Conservation (phyloP, 2,888 invertebrate species). For the Heteropelma amictum region DNA sequence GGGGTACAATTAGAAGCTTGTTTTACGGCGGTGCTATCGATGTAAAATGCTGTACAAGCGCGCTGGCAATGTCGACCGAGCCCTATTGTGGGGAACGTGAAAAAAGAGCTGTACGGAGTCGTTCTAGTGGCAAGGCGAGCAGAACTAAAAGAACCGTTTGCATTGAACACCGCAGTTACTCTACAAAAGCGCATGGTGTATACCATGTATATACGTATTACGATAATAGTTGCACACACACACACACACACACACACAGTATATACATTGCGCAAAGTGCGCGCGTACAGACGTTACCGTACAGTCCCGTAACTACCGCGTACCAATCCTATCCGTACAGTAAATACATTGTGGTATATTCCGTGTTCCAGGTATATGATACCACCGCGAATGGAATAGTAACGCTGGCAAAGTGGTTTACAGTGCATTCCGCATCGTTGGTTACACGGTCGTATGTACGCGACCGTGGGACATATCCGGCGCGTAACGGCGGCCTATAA, state of each 20-base stretch:
- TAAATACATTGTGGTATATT: neutral
- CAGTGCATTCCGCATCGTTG: constrained; percentile 54
- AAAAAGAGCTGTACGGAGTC: neutral
- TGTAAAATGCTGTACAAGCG: neutral
- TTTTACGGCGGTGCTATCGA: neutral
- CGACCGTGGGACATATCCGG: constrained; percentile 58
- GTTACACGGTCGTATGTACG: constrained; percentile 45
- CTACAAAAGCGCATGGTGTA: neutral
- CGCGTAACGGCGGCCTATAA: constrained; percentile 46
- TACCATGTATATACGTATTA: neutral
- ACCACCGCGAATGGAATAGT: constrained; percentile 38
- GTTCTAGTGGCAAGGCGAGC: neutral
- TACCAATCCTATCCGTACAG: constrained; percentile 10
- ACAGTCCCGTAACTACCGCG: constrained; percentile 16
- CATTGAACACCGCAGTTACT: constrained; percentile 2
- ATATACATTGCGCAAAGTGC: too few species aligned
- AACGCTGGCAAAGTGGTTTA: constrained; percentile 35
- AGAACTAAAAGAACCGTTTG: constrained; percentile 30
- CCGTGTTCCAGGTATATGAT: constrained; percentile 15
- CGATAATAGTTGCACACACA: neutral
- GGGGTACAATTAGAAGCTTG: neutral
- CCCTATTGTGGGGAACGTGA: neutral
- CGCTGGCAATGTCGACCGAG: neutral
- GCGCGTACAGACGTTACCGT: constrained; percentile 8
- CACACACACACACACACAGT: neutral